A percentile compares a stretch with the other conserved stretches of the same genome.
phyloP scores from a whole-genome alignment of 2,888 invertebrate species.

The Chaitophorus viminalis region DNA sequence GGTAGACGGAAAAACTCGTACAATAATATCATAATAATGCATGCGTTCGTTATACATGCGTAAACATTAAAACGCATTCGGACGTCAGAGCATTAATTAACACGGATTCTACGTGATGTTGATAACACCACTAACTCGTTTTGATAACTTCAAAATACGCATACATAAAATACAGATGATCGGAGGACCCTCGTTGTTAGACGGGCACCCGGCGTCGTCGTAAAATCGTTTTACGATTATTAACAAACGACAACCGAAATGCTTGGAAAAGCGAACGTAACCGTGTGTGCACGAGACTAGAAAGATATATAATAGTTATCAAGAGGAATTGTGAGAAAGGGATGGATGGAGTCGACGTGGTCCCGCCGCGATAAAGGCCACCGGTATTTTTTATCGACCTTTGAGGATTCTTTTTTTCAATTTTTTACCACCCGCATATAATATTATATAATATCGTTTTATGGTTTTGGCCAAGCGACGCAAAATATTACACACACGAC shows the following conservation, averaged over 20 bases:
- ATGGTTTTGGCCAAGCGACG: conserved; percentile 29
- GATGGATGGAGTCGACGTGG: neutral
- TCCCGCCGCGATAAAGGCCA: conserved; percentile 41
- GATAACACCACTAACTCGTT: neutral
- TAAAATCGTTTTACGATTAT: conserved; percentile 58
- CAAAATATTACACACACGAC: conserved; percentile 18
- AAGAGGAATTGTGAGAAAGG: neutral
- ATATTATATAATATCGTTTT: neutral
- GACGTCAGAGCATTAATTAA: conserved; percentile 14
- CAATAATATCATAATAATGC: too few species aligned
- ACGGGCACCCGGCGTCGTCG: conserved; percentile 26
- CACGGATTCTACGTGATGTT: neutral
- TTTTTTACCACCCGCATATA: conserved; percentile 42
- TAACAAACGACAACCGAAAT: conserved; percentile 31
- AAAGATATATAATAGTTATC: neutral
- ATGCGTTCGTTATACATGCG: neutral
- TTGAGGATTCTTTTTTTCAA: conserved; percentile 22
- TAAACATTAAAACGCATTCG: neutral
- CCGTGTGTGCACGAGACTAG: neutral
- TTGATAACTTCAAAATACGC: neutral
- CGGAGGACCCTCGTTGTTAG: neutral
- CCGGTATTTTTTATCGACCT: conserved; percentile 56
- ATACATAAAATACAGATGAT: neutral
- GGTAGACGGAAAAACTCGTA: too few species aligned
- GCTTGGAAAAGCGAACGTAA: neutral